These are phyloP conservation scores for Helogale parvula DNA, from an alignment of 2,113 vertebrate species.

Conservation along the genomic window DNA sequence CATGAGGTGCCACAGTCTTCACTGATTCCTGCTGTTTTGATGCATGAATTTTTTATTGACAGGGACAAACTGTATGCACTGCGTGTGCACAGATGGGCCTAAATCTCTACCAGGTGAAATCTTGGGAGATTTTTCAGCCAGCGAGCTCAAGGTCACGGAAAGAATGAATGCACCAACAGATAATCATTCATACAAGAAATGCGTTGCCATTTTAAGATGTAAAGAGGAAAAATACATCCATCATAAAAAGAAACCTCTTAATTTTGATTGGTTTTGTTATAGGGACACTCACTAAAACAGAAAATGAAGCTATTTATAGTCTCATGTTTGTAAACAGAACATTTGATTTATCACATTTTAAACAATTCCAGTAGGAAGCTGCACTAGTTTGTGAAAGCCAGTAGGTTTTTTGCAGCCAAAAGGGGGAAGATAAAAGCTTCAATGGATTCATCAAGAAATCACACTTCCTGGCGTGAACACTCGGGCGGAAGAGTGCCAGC, in stretches of 20 bases:
- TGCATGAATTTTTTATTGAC: not conserved
- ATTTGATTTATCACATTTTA: conserved; percentile 52
- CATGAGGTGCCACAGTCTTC: not conserved
- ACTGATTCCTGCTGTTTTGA: conserved; percentile 3
- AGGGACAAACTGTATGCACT: not conserved
- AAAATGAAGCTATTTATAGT: conserved; percentile 34
- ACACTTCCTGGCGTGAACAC: conserved; percentile 46
- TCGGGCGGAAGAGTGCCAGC: conserved; percentile 38
- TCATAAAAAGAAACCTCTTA: not conserved
- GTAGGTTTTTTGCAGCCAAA: conserved; percentile 53
- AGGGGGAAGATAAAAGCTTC: not conserved
- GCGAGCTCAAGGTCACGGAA: conserved; percentile 5
- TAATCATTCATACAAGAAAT: not conserved
- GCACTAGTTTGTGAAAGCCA: conserved; percentile 15
- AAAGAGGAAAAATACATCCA: not conserved
- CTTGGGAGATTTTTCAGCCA: not conserved
- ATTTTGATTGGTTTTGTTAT: conserved; percentile 31
- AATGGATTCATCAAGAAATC: conserved; percentile 68
- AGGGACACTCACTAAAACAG: not conserved
- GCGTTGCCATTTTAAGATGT: not conserved
- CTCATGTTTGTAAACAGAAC: conserved; percentile 45
- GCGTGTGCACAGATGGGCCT: not conserved
- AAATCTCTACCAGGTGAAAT: not conserved
- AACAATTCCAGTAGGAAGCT: conserved; percentile 36
- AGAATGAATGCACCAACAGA: not conserved